A percentile compares a stretch with the other conserved stretches of the same genome.
Evolutionary conservation across 1,140 invertebrate genomes (phyloP).

Genomic region (Berghia stephanieae): DNA sequence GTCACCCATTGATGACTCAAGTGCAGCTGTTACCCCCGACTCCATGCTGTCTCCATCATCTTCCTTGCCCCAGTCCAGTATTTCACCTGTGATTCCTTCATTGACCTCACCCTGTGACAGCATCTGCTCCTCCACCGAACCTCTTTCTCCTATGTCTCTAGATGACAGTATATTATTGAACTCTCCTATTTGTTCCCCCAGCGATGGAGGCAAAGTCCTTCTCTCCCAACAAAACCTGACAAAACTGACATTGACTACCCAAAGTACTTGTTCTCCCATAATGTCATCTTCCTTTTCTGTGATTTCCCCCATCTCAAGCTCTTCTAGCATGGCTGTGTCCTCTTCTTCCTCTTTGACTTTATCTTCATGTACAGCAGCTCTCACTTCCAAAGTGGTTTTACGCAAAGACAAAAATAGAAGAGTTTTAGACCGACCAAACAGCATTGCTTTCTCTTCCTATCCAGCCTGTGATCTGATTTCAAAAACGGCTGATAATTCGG

Average conservation of each 20-base stretch:
- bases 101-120: not conserved
- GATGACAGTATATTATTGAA: slow-evolving; percentile 32
- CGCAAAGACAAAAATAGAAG: slow-evolving; percentile 57
- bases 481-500: too few relatives aligned
- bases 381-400: slow-evolving; percentile 47
- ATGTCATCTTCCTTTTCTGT: slow-evolving; percentile 24
- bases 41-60: slow-evolving; percentile 15
- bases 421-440: slow-evolving; percentile 58
- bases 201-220: slow-evolving; percentile 19
- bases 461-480: slow-evolving; percentile 60
- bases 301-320: slow-evolving; percentile 28
- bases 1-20: not conserved
- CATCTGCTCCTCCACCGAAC: slow-evolving; percentile 28
- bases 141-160: slow-evolving; percentile 43
- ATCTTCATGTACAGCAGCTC: slow-evolving; percentile 13
- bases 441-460: slow-evolving; percentile 64
- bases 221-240: too few relatives aligned
- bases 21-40: not conserved
- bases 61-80: slow-evolving; percentile 20
- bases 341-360: slow-evolving; percentile 24
- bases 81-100: slow-evolving; percentile 14
- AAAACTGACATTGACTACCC: too few relatives aligned
- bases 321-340: slow-evolving; percentile 5
- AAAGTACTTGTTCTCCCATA: not conserved
- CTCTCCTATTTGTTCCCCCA: slow-evolving; percentile 24